Evolutionary conservation across 2,888 invertebrate genomes (phyloP).

Genomic region (Parascotia fuliginaria): DNA sequence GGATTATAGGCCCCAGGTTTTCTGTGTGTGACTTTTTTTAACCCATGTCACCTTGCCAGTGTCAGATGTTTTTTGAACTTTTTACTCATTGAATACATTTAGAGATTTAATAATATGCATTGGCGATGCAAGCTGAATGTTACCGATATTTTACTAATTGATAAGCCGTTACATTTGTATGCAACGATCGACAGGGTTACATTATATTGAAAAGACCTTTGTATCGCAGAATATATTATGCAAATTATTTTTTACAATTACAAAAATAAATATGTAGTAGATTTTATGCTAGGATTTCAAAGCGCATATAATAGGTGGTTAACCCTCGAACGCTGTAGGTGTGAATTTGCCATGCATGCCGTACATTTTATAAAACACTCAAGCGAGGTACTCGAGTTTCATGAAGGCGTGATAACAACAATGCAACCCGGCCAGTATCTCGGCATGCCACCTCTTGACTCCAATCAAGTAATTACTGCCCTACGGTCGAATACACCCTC

Average conservation of each 20-base stretch:
- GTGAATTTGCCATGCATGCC: slow-evolving; percentile 70
- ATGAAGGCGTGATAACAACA: slow-evolving; percentile 64
- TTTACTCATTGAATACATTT: slow-evolving; percentile 58
- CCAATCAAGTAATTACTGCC: slow-evolving; percentile 85
- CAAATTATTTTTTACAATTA: slow-evolving; percentile 28
- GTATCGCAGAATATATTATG: slow-evolving; percentile 37
- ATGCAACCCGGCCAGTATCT: slow-evolving; percentile 72
- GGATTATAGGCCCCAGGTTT: slow-evolving; percentile 77
- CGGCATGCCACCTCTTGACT: slow-evolving; percentile 84
- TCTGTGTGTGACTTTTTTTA: slow-evolving; percentile 72
- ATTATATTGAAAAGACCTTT: slow-evolving; percentile 46
- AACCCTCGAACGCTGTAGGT: slow-evolving; percentile 79
- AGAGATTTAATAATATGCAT: slow-evolving; percentile 74
- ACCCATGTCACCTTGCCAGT: slow-evolving; percentile 79
- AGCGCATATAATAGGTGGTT: slow-evolving; percentile 55
- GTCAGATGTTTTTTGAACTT: slow-evolving; percentile 72
- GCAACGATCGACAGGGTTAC: slow-evolving; percentile 50
- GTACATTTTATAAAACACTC: slow-evolving; percentile 71
- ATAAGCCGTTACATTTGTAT: slow-evolving; percentile 58
- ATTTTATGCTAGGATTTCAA: slow-evolving; percentile 15
- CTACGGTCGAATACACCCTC: slow-evolving; percentile 79
- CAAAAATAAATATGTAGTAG: slow-evolving; percentile 8
- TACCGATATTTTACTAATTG: slow-evolving; percentile 66
- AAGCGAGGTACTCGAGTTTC: slow-evolving; percentile 54
- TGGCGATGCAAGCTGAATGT: slow-evolving; percentile 64